Percentiles rank a stretch among this genome's conserved stretches.
Conservation (phyloP, 2,113 vertebrate genomes). For the Pomatorhinus ruficollis region DNA sequence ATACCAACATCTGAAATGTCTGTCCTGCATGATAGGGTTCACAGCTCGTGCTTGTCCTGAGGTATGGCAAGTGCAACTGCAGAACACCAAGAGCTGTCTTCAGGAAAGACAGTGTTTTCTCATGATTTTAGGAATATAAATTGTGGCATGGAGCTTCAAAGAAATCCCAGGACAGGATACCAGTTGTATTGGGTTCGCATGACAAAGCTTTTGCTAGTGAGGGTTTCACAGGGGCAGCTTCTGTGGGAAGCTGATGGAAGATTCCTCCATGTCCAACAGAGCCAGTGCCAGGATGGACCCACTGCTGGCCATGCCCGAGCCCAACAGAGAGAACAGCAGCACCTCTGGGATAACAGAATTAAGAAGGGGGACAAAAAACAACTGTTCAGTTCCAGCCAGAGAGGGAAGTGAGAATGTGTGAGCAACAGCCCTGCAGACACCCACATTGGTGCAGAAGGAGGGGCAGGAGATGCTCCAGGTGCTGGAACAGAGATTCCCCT, state of each 20-base stretch:
- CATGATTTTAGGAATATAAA: neutral
- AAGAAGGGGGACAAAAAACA: neutral
- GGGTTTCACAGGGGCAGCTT: neutral
- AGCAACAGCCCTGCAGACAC: neutral
- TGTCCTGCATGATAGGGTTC: neutral
- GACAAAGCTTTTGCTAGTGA: neutral
- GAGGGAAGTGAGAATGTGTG: neutral
- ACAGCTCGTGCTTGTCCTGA: neutral
- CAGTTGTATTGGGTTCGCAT: neutral
- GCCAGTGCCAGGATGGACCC: neutral
- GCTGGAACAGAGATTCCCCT: neutral
- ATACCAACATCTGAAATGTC: neutral
- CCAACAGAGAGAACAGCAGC: rapidly evolving
- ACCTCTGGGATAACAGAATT: neutral
- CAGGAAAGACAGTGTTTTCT: neutral
- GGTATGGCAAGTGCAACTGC: neutral
- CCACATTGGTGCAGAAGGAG: neutral
- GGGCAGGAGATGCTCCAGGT: neutral
- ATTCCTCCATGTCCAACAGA: neutral
- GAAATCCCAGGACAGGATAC: neutral
- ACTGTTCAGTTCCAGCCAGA: neutral
- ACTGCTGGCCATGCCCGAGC: neutral
- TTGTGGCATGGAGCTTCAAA: neutral
- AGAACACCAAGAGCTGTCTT: neutral
- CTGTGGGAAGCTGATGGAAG: neutral